Base-by-base conservation (phyloP, 1,140 invertebrate genomes). In the Brachionus manjavacas region DNA sequence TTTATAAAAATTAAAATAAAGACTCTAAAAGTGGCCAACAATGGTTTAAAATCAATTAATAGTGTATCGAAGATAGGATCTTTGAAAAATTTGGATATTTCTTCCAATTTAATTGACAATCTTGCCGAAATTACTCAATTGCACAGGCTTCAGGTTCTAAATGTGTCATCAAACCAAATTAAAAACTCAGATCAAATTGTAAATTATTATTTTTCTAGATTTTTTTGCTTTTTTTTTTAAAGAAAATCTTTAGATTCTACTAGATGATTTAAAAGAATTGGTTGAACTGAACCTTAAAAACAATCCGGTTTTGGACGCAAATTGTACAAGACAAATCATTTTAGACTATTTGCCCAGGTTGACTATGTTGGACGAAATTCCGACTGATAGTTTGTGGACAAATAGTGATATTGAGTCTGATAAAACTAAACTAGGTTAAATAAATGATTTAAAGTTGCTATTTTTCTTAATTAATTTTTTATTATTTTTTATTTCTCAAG, bases 381-480 rank as follows among this genome's bases (percentile, higher is more conserved):
- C 68, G 16, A 72, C 31, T 41, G 68, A 72, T 39, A 11, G 7
- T 20, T 39, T 39, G 12, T 72, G 4, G 6, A 16, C 35, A 72
- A 41, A 60, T 60, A 60, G 52, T 60, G 52, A 41, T 41, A 68
- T 23, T 14, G 39, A 68, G 25, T 31, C 66, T 68, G 31, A 39
- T 72, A 43, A 72, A 39, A 72, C 16, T 16, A 72, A 72, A 72
- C 39, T 72, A 72, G 68, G 68, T 72, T 72, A 72, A 72, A 41
- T 72, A 39, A 72, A 72, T 72, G 31, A 20, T 20, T 20, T 72
- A 35, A 41, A 16, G 39, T 72, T 41, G 16, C 20, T 16, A n/a
- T 72, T 68, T 39, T 41, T 39, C n/a, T 41, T 35, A 68, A 31
- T 68, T 68, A 68, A 68, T 68, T 68, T 68, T n/a, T 31, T 68